Conservation (phyloP, 1,140 invertebrate genomes). For the Batillaria attramentaria region DNA sequence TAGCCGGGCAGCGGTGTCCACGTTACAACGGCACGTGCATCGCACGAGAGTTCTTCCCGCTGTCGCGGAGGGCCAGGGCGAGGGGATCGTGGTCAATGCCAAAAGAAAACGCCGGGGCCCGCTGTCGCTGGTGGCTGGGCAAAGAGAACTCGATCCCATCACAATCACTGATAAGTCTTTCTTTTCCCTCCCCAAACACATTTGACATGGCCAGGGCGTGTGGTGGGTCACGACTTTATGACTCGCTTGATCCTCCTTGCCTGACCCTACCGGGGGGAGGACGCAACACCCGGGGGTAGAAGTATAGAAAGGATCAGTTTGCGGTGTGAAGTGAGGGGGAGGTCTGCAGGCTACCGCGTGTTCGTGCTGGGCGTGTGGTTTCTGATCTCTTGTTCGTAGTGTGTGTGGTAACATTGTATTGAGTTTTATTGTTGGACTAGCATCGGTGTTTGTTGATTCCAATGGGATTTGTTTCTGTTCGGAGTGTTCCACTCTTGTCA, state of each 20-base stretch:
- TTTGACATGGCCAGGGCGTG: not conserved
- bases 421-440: too few species aligned
- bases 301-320: not conserved
- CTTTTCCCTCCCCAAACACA: constrained; percentile 8
- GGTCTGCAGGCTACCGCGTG: not conserved
- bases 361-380: too few species aligned
- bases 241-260: not conserved
- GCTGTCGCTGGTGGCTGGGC: not conserved
- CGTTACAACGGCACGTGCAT: not conserved
- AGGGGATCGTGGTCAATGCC: not conserved
- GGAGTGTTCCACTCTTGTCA: too few species aligned
- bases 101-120: not conserved
- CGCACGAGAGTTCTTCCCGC: not conserved
- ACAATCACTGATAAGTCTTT: constrained; percentile 16
- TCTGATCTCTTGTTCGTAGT: too few species aligned
- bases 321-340: not conserved
- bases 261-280: not conserved
- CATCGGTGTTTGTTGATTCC: too few species aligned
- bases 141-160: constrained; percentile 12
- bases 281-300: not conserved
- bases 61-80: not conserved
- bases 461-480: too few species aligned
- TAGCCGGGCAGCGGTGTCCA: constrained; percentile 5
- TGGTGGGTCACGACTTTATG: not conserved
- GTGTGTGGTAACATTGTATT: too few species aligned